Percentiles rank a stretch among this genome's conserved stretches.
Evolutionary conservation across 1,140 invertebrate species (phyloP).

Genomic region (Drosophila simulans): DNA sequence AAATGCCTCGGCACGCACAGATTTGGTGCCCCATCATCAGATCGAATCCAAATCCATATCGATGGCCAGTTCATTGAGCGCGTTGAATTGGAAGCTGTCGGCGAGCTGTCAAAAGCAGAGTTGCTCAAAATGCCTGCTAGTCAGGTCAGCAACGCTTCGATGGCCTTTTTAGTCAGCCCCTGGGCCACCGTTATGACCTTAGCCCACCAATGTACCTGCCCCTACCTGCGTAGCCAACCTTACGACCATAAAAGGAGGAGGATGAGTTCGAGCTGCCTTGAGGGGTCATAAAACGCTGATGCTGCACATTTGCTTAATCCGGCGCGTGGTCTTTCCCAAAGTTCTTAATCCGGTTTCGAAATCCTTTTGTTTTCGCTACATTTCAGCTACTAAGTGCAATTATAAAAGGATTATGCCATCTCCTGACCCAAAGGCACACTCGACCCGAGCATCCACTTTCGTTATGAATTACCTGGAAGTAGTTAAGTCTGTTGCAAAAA

Average conservation of each 20-base stretch:
- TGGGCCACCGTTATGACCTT: slow-evolving; percentile 46
- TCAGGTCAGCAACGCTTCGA: slow-evolving; percentile 23
- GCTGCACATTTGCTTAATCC: slow-evolving; percentile 73
- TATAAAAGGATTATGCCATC: slow-evolving; percentile 80
- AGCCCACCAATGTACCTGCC: slow-evolving; percentile 5
- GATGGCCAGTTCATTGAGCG: slow-evolving; percentile 44
- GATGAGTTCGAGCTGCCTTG: background rate
- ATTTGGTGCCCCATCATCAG: slow-evolving; percentile 12
- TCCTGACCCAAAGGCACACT: slow-evolving; percentile 33
- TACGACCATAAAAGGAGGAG: slow-evolving; percentile 4
- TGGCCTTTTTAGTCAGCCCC: slow-evolving; percentile 28
- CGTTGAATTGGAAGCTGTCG: slow-evolving; percentile 76
- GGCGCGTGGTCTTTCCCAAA: slow-evolving; percentile 79
- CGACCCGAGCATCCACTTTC: slow-evolving; percentile 35
- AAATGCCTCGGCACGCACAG: slow-evolving; percentile 49
- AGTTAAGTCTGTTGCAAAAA: slow-evolving; percentile 46
- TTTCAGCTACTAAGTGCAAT: slow-evolving; percentile 78
- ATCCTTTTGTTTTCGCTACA: slow-evolving; percentile 74
- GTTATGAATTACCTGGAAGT: slow-evolving; percentile 81
- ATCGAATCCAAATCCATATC: slow-evolving; percentile 1
- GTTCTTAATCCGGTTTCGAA: slow-evolving; percentile 67
- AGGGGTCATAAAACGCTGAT: slow-evolving; percentile 68
- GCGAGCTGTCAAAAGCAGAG: slow-evolving; percentile 66
- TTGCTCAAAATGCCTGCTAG: slow-evolving; percentile 27
- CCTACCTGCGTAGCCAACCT: slow-evolving; percentile 30